Percentiles rank a stretch among this genome's conserved stretches.
phyloP scores from a whole-genome alignment of 2,888 invertebrate genomes.

The Blomia tropicalis region DNA sequence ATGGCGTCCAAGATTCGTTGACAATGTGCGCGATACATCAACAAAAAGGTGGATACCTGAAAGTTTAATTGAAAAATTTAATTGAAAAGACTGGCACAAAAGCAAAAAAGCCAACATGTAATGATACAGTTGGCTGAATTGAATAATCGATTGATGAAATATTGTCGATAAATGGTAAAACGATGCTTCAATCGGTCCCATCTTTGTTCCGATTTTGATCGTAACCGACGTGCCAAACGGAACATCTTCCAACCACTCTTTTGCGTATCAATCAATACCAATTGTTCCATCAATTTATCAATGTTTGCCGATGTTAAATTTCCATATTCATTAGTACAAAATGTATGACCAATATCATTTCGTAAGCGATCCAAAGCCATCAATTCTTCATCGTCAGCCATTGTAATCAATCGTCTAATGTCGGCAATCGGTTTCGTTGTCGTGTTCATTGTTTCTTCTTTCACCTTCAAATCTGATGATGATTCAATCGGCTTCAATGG shows the following conservation, averaged over 20 bases:
- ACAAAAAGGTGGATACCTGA: constrained; percentile 38
- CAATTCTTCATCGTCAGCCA: constrained; percentile 4
- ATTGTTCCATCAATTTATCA: background rate
- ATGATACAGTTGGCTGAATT: constrained; percentile 6
- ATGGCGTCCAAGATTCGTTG: constrained; percentile 40
- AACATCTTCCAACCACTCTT: background rate
- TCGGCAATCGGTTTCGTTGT: no score
- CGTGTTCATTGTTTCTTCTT: no score
- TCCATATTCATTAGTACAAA: no score
- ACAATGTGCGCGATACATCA: constrained; percentile 41
- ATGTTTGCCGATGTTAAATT: background rate
- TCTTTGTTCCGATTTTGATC: background rate
- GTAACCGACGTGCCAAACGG: background rate
- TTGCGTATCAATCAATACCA: background rate
- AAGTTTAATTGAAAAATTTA: background rate
- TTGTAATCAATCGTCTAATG: background rate
- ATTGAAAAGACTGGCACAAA: background rate
- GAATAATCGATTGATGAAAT: background rate
- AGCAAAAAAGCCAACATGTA: background rate
- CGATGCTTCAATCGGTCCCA: background rate
- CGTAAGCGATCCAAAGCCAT: background rate
- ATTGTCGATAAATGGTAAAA: background rate
- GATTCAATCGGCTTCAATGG: no score
- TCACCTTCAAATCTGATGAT: no score
- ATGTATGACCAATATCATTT: background rate